Percentiles rank a stretch among this genome's conserved stretches.
phyloP scores from a whole-genome alignment of 2,113 vertebrate species.

The Junco hyemalis region DNA sequence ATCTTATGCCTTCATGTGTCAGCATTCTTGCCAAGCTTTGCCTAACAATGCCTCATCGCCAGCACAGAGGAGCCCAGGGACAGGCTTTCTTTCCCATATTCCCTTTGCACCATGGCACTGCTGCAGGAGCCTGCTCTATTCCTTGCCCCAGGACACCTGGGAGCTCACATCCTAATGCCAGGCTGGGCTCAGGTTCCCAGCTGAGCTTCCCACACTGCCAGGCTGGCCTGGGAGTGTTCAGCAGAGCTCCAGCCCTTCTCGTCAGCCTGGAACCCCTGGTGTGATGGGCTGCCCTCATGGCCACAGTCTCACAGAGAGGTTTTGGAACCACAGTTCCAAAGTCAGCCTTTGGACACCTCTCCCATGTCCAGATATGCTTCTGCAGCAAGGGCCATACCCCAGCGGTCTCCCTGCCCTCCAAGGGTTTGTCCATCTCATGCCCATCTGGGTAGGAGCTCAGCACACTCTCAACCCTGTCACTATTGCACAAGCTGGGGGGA shows the following conservation, averaged over 20 bases:
- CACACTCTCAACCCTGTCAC: not conserved
- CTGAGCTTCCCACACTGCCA: not conserved
- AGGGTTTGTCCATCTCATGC: not conserved
- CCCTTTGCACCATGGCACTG: not conserved
- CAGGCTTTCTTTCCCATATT: not conserved
- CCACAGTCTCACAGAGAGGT: not conserved
- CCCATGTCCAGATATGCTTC: not conserved
- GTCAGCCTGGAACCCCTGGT: not conserved
- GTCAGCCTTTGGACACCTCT: not conserved
- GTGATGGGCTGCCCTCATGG: not conserved
- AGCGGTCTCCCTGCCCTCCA: not conserved
- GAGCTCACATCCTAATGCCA: not conserved
- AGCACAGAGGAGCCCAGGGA: not conserved
- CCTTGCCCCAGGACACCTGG: accelerated
- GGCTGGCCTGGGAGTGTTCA: not conserved
- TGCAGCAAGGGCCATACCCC: accelerated
- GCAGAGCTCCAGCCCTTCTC: not conserved
- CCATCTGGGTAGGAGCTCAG: not conserved
- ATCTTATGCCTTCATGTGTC: not conserved
- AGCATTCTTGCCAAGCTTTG: not conserved
- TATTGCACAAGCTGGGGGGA: not conserved
- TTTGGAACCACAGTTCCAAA: not conserved
- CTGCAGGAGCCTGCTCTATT: not conserved
- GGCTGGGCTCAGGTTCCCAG: not conserved
- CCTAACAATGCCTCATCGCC: not conserved